Evolutionary conservation across 2,113 vertebrate species (phyloP).

Genomic region (pig (Sus scrofa)): T2T-Sscrofa CM000814.6:108424001-108424500

Average conservation of each 20-base stretch:
- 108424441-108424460: slow-evolving; percentile 57
- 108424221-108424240: not conserved
- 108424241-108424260: not conserved
- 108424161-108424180: not conserved
- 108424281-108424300: not conserved
- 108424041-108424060: not conserved
- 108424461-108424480: slow-evolving; percentile 60
- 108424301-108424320: not conserved
- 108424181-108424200: not conserved
- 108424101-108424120: not conserved
- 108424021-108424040: not conserved
- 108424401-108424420: slow-evolving; percentile 72
- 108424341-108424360: not conserved
- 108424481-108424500: slow-evolving; percentile 28
- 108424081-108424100: not conserved
- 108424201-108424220: not conserved
- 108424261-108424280: not conserved
- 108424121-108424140: not conserved
- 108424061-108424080: not conserved
- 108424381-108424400: not conserved
- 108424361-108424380: accelerated
- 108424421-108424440: accelerated
- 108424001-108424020: not conserved
- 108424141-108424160: not conserved
- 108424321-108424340: not conserved